A percentile compares a stretch with the other conserved stretches of the same genome.
phyloP scores from a whole-genome alignment of 2,113 vertebrate genomes.

The Hassar affinis region DNA sequence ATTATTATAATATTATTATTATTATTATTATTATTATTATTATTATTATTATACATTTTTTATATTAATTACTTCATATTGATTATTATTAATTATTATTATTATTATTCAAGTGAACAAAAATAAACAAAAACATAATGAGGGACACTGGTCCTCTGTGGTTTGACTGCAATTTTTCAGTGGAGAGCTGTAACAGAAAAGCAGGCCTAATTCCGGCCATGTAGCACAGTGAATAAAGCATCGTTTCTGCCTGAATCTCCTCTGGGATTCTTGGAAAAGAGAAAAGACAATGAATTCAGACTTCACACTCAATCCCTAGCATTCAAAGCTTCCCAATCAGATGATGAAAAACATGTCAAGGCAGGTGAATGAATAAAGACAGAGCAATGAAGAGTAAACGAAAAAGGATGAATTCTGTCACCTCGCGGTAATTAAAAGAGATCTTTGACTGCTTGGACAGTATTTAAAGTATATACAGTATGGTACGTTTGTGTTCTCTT shows the following conservation, averaged over 20 bases:
- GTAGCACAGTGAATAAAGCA: constrained; percentile 39
- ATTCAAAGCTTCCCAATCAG: constrained; percentile 46
- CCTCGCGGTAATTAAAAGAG: constrained; percentile 35
- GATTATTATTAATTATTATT: too few relatives aligned
- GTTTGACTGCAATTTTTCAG: neutral
- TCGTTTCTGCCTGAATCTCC: constrained; percentile 22
- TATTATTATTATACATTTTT: too few relatives aligned
- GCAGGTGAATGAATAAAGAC: constrained; percentile 13
- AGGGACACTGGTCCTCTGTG: neutral
- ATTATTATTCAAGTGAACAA: too few relatives aligned
- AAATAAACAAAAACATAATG: neutral
- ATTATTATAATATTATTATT: too few relatives aligned
- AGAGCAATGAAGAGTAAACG: constrained; percentile 25
- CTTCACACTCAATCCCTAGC: constrained; percentile 25
- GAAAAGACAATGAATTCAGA: constrained; percentile 41
- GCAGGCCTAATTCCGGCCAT: constrained; percentile 8
- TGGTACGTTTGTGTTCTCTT: constrained; percentile 20
- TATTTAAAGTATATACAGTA: constrained; percentile 9
- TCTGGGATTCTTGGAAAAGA: constrained; percentile 38
- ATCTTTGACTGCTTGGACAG: constrained; percentile 24
- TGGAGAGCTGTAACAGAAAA: neutral
- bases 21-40: too few relatives aligned
- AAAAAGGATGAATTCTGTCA: constrained; percentile 33
- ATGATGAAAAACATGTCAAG: constrained; percentile 24
- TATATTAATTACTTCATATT: too few relatives aligned